Percentiles rank a stretch among this genome's conserved stretches.
Conservation (phyloP, 2,113 vertebrate genomes). For the Malaclemys terrapin region DNA sequence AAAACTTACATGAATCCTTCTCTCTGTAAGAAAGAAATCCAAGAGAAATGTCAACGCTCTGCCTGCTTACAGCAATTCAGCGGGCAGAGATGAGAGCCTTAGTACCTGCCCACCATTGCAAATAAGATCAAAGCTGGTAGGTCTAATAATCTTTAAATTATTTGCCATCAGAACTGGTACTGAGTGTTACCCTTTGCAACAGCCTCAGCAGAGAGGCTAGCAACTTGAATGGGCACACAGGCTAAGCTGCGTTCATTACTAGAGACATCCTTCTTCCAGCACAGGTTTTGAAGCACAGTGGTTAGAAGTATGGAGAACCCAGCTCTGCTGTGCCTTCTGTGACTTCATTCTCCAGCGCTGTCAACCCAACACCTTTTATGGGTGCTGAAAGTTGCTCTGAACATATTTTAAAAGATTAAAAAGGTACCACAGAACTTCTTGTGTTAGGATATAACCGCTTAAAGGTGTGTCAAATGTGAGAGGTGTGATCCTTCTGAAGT, state of each 20-base stretch:
- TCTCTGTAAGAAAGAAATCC: neutral
- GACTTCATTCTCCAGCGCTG: neutral
- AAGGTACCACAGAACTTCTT: neutral
- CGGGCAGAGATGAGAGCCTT: neutral
- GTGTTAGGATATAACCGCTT: neutral
- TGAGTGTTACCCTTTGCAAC: neutral
- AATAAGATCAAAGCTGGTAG: neutral
- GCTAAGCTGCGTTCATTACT: conserved; percentile 4
- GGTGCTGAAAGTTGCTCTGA: neutral
- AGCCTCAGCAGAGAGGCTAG: conserved; percentile 19
- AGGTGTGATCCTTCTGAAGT: neutral
- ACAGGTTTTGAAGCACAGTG: conserved; percentile 1
- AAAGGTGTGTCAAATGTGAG: neutral
- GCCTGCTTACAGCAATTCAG: neutral
- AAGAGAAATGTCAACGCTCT: conserved; percentile 44
- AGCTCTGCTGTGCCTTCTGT: neutral
- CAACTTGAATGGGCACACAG: conserved; percentile 20
- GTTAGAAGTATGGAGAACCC: neutral
- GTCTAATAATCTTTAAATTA: neutral
- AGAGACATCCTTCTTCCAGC: neutral
- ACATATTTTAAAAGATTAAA: conserved; percentile 19
- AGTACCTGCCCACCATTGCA: neutral
- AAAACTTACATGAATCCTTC: conserved; percentile 46
- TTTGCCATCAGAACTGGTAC: neutral
- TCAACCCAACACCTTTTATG: neutral